phyloP scores from a whole-genome alignment of 2,888 invertebrate species.

The Caenorhabditis sp. region DNA sequence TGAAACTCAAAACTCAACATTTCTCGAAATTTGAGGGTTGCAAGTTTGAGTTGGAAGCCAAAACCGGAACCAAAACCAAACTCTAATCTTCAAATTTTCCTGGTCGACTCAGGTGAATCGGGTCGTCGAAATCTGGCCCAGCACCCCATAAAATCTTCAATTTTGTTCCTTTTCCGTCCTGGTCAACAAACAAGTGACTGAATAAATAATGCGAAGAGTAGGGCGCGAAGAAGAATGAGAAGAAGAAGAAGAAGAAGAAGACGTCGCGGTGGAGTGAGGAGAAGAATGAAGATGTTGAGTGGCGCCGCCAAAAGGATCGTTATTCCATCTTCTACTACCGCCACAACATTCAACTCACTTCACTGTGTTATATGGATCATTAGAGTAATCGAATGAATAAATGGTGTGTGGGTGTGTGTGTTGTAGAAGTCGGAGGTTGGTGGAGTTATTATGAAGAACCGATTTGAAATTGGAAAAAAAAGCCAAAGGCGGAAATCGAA shows the following conservation, averaged over 20 bases:
- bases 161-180: slow-evolving; percentile 14
- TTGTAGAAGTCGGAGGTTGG: background rate
- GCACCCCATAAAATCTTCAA: slow-evolving; percentile 39
- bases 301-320: slow-evolving; percentile 36
- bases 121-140: slow-evolving; percentile 9
- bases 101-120: slow-evolving; percentile 13
- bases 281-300: slow-evolving; percentile 45
- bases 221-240: slow-evolving; percentile 48
- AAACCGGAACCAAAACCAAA: background rate
- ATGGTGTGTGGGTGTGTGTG: slow-evolving; percentile 30
- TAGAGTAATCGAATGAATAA: slow-evolving; percentile 26
- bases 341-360: slow-evolving; percentile 34
- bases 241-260: slow-evolving; percentile 19
- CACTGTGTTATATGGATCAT: slow-evolving; percentile 58
- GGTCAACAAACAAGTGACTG: slow-evolving; percentile 64
- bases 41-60: too few relatives aligned
- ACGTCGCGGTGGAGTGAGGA: slow-evolving; percentile 5
- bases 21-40: too few relatives aligned
- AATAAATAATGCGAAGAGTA: slow-evolving; percentile 61
- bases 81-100: background rate
- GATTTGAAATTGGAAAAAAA: slow-evolving; percentile 15
- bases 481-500: slow-evolving; percentile 15
- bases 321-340: slow-evolving; percentile 21
- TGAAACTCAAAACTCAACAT: background rate
- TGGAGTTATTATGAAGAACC: slow-evolving; percentile 10